Evolutionary conservation across 2,888 invertebrate species (phyloP).

Genomic region (Papilio elwesi): DNA sequence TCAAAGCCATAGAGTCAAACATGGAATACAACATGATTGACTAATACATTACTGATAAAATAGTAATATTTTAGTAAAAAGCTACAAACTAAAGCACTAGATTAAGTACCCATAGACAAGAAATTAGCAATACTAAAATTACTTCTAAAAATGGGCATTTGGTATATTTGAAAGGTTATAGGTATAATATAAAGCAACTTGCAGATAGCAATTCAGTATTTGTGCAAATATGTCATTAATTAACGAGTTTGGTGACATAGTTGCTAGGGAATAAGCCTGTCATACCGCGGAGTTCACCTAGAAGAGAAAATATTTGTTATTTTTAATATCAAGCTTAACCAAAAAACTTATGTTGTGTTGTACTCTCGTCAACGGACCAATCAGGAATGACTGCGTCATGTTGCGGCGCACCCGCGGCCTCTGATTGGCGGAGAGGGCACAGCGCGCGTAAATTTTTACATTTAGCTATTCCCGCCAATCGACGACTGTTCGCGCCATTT

Average conservation of each 20-base stretch:
- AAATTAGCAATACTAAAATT: no score
- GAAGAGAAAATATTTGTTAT: slow-evolving; percentile 44
- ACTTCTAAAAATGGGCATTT: no score
- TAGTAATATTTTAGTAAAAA: not conserved
- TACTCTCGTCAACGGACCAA: no score
- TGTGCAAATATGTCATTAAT: slow-evolving; percentile 53
- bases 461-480: no score
- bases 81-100: not conserved
- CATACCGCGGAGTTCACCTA: slow-evolving; percentile 94
- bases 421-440: no score
- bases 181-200: not conserved
- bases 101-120: not conserved
- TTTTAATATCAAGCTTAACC: not conserved
- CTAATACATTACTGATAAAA: not conserved
- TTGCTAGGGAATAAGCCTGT: slow-evolving; percentile 98
- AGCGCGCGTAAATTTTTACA: no score
- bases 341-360: no score
- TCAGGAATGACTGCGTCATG: no score
- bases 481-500: no score
- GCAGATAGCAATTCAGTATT: not conserved
- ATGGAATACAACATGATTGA: no score
- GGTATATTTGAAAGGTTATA: not conserved
- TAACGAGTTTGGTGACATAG: slow-evolving; percentile 88
- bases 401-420: no score
- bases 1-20: not conserved